Evolutionary conservation across 2,797 vertebrate species (phyloP).

Genomic region (Phylloscopus collybita): DNA sequence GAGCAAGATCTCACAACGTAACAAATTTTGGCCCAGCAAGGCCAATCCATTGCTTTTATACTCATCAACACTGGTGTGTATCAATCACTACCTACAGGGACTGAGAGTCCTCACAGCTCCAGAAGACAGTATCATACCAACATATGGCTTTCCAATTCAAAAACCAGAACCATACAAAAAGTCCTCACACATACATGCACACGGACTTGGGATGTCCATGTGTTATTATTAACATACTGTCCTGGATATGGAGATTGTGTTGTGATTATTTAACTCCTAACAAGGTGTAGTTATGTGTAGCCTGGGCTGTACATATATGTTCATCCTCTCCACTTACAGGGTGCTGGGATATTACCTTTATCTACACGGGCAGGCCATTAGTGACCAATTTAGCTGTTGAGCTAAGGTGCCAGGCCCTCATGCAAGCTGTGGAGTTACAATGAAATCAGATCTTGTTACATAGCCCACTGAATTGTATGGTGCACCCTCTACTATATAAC

Average conservation of each 20-base stretch:
- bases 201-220: background rate
- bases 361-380: slow-evolving; percentile 29
- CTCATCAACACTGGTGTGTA: background rate
- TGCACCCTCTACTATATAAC: slow-evolving; percentile 1
- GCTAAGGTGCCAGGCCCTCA: slow-evolving; percentile 28
- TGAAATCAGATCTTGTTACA: slow-evolving; percentile 5
- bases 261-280: background rate
- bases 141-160: background rate
- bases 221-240: background rate
- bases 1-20: background rate
- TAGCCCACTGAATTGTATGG: background rate
- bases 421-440: slow-evolving; percentile 29
- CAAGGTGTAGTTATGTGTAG: background rate
- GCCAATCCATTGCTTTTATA: background rate
- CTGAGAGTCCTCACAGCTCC: background rate
- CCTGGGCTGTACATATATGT: background rate
- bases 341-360: background rate
- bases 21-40: background rate
- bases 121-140: background rate
- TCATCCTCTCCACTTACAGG: background rate
- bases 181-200: background rate
- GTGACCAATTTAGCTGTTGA: slow-evolving; percentile 54
- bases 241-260: background rate
- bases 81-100: background rate
- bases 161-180: background rate